These are phyloP conservation scores for Sinonovacula constricta DNA, from an alignment of 1,140 invertebrate species.

Conservation along the genomic window DNA sequence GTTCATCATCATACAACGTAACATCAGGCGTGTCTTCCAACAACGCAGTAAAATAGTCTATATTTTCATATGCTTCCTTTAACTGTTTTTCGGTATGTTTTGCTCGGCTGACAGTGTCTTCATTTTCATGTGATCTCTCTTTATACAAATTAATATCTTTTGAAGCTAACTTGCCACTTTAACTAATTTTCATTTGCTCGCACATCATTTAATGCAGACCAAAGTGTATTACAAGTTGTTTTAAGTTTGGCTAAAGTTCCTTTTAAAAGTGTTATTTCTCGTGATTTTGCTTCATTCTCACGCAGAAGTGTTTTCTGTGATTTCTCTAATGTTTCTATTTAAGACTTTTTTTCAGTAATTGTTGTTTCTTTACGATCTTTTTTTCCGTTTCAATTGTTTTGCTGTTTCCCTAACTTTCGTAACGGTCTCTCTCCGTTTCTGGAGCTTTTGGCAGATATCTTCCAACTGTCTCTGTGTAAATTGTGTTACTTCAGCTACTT, in stretches of 20 bases:
- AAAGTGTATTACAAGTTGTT: background rate
- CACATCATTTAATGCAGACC: background rate
- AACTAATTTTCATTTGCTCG: background rate
- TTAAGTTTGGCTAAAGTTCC: background rate
- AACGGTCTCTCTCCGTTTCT: background rate
- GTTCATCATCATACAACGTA: background rate
- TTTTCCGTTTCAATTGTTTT: constrained; percentile 8
- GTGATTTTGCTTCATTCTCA: background rate
- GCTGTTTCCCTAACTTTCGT: background rate
- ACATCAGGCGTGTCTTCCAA: constrained; percentile 6
- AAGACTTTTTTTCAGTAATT: background rate
- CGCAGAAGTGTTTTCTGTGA: background rate
- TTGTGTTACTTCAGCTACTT: no score
- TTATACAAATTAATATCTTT: background rate
- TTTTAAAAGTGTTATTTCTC: background rate
- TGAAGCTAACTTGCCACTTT: background rate
- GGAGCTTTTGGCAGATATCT: no score
- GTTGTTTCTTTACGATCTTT: background rate
- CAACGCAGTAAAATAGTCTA: background rate
- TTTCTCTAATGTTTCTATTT: background rate
- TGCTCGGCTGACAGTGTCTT: background rate
- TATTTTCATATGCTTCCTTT: background rate
- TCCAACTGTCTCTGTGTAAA: no score
- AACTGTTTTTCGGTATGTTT: background rate
- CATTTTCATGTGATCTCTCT: background rate